These are phyloP conservation scores for Aegotheles bennettii DNA, from an alignment of 2,113 vertebrate genomes.

Conservation along the genomic window DNA sequence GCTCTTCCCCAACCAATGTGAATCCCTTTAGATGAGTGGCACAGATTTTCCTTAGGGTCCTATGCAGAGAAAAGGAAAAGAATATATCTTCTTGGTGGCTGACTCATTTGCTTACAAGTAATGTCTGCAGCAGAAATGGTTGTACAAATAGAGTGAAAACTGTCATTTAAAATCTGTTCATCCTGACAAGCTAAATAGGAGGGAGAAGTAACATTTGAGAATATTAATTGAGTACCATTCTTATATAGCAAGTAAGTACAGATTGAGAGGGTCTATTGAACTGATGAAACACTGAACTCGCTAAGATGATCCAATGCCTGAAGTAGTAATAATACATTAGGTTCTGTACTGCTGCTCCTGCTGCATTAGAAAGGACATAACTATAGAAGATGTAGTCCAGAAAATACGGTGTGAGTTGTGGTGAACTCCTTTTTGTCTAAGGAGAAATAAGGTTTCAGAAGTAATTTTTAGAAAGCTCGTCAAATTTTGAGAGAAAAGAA, in stretches of 20 bases:
- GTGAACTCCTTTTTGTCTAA: not conserved
- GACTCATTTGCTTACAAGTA: not conserved
- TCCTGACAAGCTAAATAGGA: not conserved
- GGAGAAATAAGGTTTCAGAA: not conserved
- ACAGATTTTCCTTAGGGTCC: conserved; percentile 3
- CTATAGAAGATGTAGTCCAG: not conserved
- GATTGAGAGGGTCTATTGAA: not conserved
- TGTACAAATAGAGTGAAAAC: not conserved
- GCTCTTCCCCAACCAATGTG: not conserved
- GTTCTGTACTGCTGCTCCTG: not conserved
- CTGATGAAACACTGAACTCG: not conserved
- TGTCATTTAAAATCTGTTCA: not conserved
- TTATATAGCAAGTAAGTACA: not conserved
- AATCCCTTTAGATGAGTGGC: not conserved
- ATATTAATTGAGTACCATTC: not conserved
- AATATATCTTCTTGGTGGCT: not conserved
- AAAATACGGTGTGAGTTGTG: not conserved
- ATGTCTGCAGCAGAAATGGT: conserved; percentile 10
- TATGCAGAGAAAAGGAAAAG: not conserved
- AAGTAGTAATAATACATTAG: not conserved
- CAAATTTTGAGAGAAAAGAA: not conserved
- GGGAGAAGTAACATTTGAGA: not conserved
- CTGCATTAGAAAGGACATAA: not conserved
- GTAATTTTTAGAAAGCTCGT: not conserved
- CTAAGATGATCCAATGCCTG: not conserved